These are phyloP conservation scores for Trachymyrmex cornetzi DNA, from an alignment of 1,140 invertebrate genomes.

Conservation along the genomic window DNA sequence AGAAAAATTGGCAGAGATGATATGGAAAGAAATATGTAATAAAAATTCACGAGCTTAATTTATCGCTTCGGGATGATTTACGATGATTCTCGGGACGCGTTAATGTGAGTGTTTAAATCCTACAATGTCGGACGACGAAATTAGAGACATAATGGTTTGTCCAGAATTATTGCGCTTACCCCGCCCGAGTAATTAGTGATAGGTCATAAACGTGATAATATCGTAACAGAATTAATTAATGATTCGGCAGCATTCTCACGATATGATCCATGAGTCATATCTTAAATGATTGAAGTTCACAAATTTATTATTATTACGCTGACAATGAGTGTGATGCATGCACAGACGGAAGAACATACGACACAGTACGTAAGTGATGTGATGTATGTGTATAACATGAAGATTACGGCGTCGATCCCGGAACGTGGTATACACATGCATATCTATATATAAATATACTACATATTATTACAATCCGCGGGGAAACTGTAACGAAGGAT, in stretches of 20 bases:
- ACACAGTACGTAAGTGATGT: slow-evolving; percentile 30
- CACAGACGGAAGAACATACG: neutral
- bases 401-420: slow-evolving; percentile 4
- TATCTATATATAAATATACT: slow-evolving; percentile 27
- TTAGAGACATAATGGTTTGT: slow-evolving; percentile 41
- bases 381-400: slow-evolving; percentile 26
- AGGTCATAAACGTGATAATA: slow-evolving; percentile 61
- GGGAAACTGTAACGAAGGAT: slow-evolving; percentile 47
- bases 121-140: slow-evolving; percentile 24
- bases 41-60: slow-evolving; percentile 23
- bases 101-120: slow-evolving; percentile 29
- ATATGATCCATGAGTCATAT: slow-evolving; percentile 15
- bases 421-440: neutral
- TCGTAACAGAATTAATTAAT: slow-evolving; percentile 44
- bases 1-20: neutral
- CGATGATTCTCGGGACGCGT: slow-evolving; percentile 39
- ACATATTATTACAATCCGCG: slow-evolving; percentile 33
- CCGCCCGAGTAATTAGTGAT: slow-evolving; percentile 65
- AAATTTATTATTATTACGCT: slow-evolving; percentile 42
- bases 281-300: slow-evolving; percentile 17
- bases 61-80: slow-evolving; percentile 3
- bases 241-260: slow-evolving; percentile 23
- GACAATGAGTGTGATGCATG: slow-evolving; percentile 16
- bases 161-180: slow-evolving; percentile 73
- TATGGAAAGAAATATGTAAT: neutral